phyloP scores from a whole-genome alignment of 2,113 vertebrate genomes.

The Capricornis sumatraensis region DNA sequence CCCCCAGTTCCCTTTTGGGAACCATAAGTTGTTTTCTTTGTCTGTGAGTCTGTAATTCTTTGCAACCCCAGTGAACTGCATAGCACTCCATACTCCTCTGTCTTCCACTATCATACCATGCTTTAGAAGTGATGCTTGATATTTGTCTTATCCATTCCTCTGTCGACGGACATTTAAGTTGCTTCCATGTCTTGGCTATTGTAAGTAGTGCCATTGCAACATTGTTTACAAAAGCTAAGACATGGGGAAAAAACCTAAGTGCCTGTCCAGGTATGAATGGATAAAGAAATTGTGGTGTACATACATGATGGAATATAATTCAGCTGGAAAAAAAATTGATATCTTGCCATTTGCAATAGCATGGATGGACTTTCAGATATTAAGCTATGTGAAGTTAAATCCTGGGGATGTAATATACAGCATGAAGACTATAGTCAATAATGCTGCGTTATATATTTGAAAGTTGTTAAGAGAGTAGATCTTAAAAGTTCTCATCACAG shows the following conservation, averaged over 20 bases:
- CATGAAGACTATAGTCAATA: neutral
- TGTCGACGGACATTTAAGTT: neutral
- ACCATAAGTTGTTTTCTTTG: neutral
- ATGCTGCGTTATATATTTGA: neutral
- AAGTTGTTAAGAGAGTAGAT: neutral
- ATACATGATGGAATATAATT: neutral
- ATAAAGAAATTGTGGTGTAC: neutral
- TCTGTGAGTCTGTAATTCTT: neutral
- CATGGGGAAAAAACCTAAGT: neutral
- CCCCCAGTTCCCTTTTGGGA: neutral
- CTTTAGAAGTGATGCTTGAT: neutral
- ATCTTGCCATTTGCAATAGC: neutral
- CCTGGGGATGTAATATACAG: neutral
- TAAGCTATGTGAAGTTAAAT: neutral
- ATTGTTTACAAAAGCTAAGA: neutral
- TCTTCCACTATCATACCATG: neutral
- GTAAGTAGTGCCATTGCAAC: neutral
- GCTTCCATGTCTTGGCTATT: neutral
- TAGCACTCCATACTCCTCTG: neutral
- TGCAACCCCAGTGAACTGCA: neutral
- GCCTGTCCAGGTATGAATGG: neutral
- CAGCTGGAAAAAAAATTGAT: neutral
- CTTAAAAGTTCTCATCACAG: neutral
- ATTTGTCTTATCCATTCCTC: neutral
- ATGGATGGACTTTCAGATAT: neutral